Evolutionary conservation across 2,797 vertebrate species (phyloP).

Genomic region (Neomorphus geoffroyi): DNA sequence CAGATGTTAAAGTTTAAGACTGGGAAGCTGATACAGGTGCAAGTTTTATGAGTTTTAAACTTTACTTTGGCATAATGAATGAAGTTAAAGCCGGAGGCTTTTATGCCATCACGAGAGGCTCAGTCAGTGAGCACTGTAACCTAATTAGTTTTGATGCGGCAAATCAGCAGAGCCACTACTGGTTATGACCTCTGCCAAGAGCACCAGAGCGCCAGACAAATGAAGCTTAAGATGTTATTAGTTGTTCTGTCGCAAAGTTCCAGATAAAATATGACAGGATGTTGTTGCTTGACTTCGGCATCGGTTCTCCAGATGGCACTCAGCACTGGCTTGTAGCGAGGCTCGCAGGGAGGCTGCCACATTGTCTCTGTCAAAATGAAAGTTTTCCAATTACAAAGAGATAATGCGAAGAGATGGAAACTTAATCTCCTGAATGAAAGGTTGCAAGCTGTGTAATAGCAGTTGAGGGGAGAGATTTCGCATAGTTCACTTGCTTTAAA

Average conservation of each 20-base stretch:
- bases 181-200: slow-evolving; percentile 80
- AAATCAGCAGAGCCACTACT: slow-evolving; percentile 77
- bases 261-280: slow-evolving; percentile 76
- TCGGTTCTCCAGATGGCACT: slow-evolving; percentile 77
- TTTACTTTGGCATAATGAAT: slow-evolving; percentile 57
- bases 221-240: slow-evolving; percentile 77
- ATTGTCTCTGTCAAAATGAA: slow-evolving; percentile 77
- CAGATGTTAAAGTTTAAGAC: background rate
- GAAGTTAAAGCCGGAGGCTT: slow-evolving; percentile 60
- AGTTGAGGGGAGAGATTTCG: slow-evolving; percentile 65
- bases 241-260: slow-evolving; percentile 72
- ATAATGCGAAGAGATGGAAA: slow-evolving; percentile 77
- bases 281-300: slow-evolving; percentile 66
- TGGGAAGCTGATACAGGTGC: slow-evolving; percentile 25
- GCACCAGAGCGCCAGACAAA: slow-evolving; percentile 71
- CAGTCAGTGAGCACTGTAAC: slow-evolving; percentile 72
- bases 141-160: slow-evolving; percentile 79
- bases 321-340: slow-evolving; percentile 73
- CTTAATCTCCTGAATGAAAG: slow-evolving; percentile 79
- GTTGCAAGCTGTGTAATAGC: slow-evolving; percentile 78
- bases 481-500: slow-evolving; percentile 73
- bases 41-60: slow-evolving; percentile 51
- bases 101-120: slow-evolving; percentile 63
- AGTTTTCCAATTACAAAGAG: slow-evolving; percentile 79
- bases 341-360: slow-evolving; percentile 76